A percentile compares a stretch with the other conserved stretches of the same genome.
Conservation (phyloP, 2,888 invertebrate species). For the Drosophila sordidula region DNA sequence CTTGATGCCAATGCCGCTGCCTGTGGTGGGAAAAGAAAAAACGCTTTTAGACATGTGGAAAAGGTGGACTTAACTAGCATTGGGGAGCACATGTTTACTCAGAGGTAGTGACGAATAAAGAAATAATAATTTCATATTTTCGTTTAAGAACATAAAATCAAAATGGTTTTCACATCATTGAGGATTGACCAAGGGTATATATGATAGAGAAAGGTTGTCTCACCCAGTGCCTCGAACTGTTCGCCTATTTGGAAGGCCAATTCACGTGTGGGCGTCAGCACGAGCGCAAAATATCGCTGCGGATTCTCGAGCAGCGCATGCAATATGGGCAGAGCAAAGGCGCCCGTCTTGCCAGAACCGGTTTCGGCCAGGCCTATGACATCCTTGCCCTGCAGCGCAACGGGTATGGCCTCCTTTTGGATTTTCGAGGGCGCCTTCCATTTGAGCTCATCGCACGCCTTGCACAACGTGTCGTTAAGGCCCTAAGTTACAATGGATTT, state of each 20-base stretch:
- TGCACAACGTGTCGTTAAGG: slow-evolving; percentile 94
- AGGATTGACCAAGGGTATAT: not conserved
- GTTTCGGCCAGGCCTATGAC: slow-evolving; percentile 90
- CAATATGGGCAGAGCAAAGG: slow-evolving; percentile 98
- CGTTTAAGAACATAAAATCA: slow-evolving; percentile 66
- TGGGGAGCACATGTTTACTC: slow-evolving; percentile 45
- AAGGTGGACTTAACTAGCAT: not conserved
- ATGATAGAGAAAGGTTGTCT: slow-evolving; percentile 55
- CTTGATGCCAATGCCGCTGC: slow-evolving; percentile 96
- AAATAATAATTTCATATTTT: slow-evolving; percentile 77
- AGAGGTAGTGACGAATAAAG: slow-evolving; percentile 84
- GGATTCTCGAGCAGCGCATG: slow-evolving; percentile 96
- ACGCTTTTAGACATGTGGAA: not conserved
- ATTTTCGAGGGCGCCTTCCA: slow-evolving; percentile 98
- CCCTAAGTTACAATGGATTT: slow-evolving; percentile 88
- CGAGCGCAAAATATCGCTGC: slow-evolving; percentile 96
- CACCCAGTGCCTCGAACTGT: slow-evolving; percentile 98
- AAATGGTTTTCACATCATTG: slow-evolving; percentile 77
- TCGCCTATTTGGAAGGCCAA: slow-evolving; percentile 99
- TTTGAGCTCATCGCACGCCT: slow-evolving; percentile 95
- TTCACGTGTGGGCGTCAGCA: slow-evolving; percentile 98
- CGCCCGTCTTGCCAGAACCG: slow-evolving; percentile 96
- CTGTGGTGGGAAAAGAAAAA: slow-evolving; percentile 84
- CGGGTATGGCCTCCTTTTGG: slow-evolving; percentile 96
- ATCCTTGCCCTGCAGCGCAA: slow-evolving; percentile 94